Percentiles rank a stretch among this genome's conserved stretches.
Evolutionary conservation across 1,140 invertebrate species (phyloP).

Genomic region (Drosophila varians): DNA sequence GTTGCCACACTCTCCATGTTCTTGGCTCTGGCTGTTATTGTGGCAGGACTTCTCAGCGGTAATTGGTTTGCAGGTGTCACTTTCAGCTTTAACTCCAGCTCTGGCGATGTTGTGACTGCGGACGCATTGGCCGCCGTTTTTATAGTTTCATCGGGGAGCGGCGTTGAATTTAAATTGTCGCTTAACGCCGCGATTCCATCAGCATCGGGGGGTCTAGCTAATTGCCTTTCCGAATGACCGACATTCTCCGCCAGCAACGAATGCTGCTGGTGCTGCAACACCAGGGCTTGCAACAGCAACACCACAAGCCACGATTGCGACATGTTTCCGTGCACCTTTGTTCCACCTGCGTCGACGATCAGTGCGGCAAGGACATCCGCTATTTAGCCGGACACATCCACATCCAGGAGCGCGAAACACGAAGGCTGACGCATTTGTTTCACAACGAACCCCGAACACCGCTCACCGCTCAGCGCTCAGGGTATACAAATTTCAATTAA

Average conservation of each 20-base stretch:
- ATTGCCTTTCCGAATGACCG: slow-evolving; percentile 27
- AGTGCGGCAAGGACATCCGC: slow-evolving; percentile 18
- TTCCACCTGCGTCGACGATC: slow-evolving; percentile 7
- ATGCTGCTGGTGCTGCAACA: slow-evolving; percentile 5
- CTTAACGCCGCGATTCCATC: slow-evolving; percentile 6
- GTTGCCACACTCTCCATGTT: background rate
- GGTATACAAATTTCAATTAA: slow-evolving; percentile 74
- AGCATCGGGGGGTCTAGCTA: slow-evolving; percentile 28
- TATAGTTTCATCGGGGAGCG: slow-evolving; percentile 7
- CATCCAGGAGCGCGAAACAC: slow-evolving; percentile 5
- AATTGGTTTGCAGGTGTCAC: slow-evolving; percentile 41
- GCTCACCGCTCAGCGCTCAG: background rate
- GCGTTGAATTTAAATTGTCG: slow-evolving; percentile 56
- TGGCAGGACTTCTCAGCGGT: slow-evolving; percentile 12
- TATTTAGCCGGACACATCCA: background rate
- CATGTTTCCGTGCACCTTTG: background rate
- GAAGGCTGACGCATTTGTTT: slow-evolving; percentile 40
- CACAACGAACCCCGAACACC: too few relatives aligned
- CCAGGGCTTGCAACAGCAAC: slow-evolving; percentile 1
- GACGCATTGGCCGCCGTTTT: slow-evolving; percentile 10
- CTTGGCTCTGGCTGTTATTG: slow-evolving; percentile 14
- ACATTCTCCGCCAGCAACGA: background rate
- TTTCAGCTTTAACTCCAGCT: slow-evolving; percentile 5
- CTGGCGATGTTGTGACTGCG: background rate
- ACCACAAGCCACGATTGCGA: slow-evolving; percentile 7